Evolutionary conservation across 2,888 invertebrate species (phyloP), one percentile per base, ranked within the genome.

Genomic region (Chalcosyrphus nemorum): DNA sequence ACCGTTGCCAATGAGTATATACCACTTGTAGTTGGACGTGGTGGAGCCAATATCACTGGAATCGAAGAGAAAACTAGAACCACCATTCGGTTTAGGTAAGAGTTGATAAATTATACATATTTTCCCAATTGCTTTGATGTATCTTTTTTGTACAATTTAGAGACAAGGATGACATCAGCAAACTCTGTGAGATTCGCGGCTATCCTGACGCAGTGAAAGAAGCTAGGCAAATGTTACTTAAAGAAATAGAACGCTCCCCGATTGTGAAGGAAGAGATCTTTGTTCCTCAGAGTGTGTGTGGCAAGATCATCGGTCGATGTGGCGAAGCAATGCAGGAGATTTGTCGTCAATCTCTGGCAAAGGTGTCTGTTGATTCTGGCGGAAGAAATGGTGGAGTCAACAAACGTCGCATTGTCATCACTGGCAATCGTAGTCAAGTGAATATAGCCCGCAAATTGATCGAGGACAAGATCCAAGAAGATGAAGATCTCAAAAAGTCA

Each of bases 381-480:
- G 89, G 90, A 13, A 89, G 90, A 66, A 88, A 87, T 86, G 88
- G 89, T 47, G 89, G 88, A 61, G 87, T 88, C 4, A 87, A 88
- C 65, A 86, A 85, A 27, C 89, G 92, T 3, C 90, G 91, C 57
- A 89, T 94, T 86, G 89, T 89, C 13, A 91, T 94, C 68, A 92
- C 91, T 87, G 97, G 97, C 45, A 95, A 95, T 47, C 93, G 93
- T 57, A 94, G 95, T 68, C 95, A 97, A 92, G 96, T 97, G 54
- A 93, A 93, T 65, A 89, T 94, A 19, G 97, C 97, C 0, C 94
- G 94, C 88, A 93, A 93, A 61, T 92, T 96, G 57, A 94, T 98
- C 54, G 94, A 95, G 76, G 95, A 94, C 65, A 94, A 94, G 89
- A 94, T 97, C 41, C 92, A 92, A 82, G 90, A 92, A 86, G 93